phyloP scores from a whole-genome alignment of 1,140 invertebrate genomes.

The Drosophila sp. region DNA sequence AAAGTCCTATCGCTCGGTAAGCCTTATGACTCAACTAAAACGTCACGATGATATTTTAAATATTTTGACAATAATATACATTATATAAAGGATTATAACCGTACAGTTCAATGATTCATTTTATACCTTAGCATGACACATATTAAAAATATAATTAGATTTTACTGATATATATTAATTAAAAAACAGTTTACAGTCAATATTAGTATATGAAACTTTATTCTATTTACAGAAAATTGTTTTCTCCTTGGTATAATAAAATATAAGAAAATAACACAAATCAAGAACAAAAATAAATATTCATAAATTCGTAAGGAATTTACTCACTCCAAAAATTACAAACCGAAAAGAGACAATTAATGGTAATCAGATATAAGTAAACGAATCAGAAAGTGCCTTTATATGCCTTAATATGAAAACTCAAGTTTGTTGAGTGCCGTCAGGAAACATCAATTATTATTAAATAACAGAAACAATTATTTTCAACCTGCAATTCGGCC shows the following conservation, averaged over 20 bases:
- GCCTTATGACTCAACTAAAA: constrained; percentile 13
- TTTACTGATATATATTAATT: not conserved
- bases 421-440: too few relatives aligned
- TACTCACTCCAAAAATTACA: too few relatives aligned
- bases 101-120: constrained; percentile 21
- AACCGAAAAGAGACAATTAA: too few relatives aligned
- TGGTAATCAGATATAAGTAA: too few relatives aligned
- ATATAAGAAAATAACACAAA: too few relatives aligned
- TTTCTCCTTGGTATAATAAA: not conserved
- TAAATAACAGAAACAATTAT: too few relatives aligned
- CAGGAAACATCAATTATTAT: not conserved
- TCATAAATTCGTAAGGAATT: too few relatives aligned
- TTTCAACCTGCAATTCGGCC: not conserved
- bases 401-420: too few relatives aligned
- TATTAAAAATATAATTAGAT: not conserved
- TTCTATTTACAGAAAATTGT: constrained; percentile 1
- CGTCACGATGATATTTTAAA: not conserved
- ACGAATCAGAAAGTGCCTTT: too few relatives aligned
- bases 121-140: constrained; percentile 12
- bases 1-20: constrained; percentile 15
- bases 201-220: not conserved
- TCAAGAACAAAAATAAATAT: too few relatives aligned
- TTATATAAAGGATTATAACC: constrained; percentile 14
- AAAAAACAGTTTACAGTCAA: not conserved
- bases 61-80: not conserved